Evolutionary conservation across 2,797 vertebrate genomes (phyloP).

Genomic region (Vireo griseus): DNA sequence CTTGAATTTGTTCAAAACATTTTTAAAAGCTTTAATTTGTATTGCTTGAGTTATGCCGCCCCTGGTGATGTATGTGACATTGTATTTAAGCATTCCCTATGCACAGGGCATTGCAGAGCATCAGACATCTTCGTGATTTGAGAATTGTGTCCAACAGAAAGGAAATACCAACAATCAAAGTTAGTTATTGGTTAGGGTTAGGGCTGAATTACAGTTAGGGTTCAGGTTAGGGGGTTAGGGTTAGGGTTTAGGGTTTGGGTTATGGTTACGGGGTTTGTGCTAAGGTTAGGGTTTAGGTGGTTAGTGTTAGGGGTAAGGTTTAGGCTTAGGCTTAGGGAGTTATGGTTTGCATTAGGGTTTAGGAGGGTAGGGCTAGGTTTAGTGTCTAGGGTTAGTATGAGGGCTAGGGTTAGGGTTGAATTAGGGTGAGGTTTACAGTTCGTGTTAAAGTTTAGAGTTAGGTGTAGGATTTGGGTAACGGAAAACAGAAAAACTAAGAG

Average conservation of each 20-base stretch:
- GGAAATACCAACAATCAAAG: neutral
- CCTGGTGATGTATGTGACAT: neutral
- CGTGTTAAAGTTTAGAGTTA: no score
- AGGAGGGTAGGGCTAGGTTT: no score
- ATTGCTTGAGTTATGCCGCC: neutral
- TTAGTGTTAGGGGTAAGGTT: neutral
- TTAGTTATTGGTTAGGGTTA: neutral
- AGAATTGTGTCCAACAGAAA: neutral
- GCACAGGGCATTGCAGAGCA: fast-evolving
- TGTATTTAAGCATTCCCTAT: neutral
- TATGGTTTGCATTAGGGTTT: no score
- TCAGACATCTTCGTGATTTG: neutral
- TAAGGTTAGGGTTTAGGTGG: neutral
- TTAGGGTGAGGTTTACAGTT: no score
- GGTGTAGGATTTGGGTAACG: no score
- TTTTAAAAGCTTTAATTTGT: neutral
- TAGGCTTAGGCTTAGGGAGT: neutral
- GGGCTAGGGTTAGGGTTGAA: no score
- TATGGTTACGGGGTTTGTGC: neutral
- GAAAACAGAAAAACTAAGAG: neutral
- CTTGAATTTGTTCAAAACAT: neutral
- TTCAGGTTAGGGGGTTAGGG: neutral
- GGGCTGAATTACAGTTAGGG: no score
- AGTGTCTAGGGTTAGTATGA: neutral
- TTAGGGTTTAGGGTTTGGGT: neutral